Evolutionary conservation across 2,888 invertebrate genomes (phyloP).

Genomic region (Hyles lineata): DNA sequence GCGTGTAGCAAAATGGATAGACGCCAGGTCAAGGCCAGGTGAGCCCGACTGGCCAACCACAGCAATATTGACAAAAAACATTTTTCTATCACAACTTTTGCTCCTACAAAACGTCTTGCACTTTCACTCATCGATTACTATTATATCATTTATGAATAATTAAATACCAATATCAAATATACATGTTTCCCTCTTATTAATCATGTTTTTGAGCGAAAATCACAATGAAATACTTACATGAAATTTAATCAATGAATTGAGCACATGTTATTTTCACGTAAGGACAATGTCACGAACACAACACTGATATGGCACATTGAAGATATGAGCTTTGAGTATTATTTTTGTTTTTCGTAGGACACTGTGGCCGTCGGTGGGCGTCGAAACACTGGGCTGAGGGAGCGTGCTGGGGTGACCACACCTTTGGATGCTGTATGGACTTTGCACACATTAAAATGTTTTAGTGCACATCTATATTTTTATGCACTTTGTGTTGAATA

Average conservation of each 20-base stretch:
- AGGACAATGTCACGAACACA: neutral
- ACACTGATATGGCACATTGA: neutral
- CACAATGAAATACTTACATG: neutral
- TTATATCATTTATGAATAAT: no score
- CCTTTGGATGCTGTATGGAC: conserved; percentile 35
- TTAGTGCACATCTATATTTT: no score
- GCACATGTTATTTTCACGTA: neutral
- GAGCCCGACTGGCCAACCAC: neutral
- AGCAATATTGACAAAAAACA: neutral
- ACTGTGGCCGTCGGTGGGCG: neutral
- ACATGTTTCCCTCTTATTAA: no score
- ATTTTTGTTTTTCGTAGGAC: conserved; percentile 14
- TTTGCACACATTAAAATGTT: neutral
- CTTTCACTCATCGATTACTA: no score
- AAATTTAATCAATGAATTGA: neutral
- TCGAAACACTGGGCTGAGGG: conserved; percentile 17
- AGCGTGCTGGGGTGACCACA: conserved; percentile 44
- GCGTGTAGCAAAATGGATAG: conserved; percentile 1
- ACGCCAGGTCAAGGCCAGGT: conserved; percentile 14
- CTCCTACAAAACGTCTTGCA: no score
- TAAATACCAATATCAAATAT: no score
- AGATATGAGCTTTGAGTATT: conserved; percentile 29
- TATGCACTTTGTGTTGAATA: no score
- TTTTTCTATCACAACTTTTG: no score
- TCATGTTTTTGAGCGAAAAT: no score